These are phyloP conservation scores for Limosa lapponica DNA, from an alignment of 2,797 vertebrate genomes.

Conservation along the genomic window DNA sequence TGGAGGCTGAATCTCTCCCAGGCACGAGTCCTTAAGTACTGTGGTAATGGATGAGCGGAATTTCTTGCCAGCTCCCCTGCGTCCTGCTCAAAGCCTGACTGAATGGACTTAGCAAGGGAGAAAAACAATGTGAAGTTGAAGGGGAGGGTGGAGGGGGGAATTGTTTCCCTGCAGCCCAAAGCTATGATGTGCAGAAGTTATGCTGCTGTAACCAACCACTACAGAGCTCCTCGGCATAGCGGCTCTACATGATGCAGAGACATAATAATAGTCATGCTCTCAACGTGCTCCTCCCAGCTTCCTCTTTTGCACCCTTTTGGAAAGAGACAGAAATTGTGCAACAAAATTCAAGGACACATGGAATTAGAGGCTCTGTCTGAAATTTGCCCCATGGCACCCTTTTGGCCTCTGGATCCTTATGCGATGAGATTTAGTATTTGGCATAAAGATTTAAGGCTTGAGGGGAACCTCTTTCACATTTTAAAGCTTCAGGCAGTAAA, in stretches of 20 bases:
- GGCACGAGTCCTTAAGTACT: not conserved
- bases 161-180: not conserved
- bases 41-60: not conserved
- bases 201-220: not conserved
- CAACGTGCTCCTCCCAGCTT: not conserved
- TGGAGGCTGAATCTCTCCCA: not conserved
- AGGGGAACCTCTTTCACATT: conserved; percentile 21
- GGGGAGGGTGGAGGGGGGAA: not conserved
- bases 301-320: not conserved
- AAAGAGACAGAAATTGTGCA: conserved; percentile 16
- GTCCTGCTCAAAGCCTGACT: not conserved
- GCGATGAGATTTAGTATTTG: not conserved
- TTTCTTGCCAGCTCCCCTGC: not conserved
- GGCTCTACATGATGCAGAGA: not conserved
- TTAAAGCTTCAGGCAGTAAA: conserved; percentile 47
- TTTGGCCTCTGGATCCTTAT: conserved; percentile 5
- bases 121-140: not conserved
- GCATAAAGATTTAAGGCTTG: conserved; percentile 39
- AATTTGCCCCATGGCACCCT: not conserved
- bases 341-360: not conserved
- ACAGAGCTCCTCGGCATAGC: not conserved
- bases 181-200: not conserved
- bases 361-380: conserved; percentile 7
- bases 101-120: not conserved
- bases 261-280: not conserved